phyloP scores from a whole-genome alignment of 2,113 vertebrate species.

The Blennius ocellaris region DNA sequence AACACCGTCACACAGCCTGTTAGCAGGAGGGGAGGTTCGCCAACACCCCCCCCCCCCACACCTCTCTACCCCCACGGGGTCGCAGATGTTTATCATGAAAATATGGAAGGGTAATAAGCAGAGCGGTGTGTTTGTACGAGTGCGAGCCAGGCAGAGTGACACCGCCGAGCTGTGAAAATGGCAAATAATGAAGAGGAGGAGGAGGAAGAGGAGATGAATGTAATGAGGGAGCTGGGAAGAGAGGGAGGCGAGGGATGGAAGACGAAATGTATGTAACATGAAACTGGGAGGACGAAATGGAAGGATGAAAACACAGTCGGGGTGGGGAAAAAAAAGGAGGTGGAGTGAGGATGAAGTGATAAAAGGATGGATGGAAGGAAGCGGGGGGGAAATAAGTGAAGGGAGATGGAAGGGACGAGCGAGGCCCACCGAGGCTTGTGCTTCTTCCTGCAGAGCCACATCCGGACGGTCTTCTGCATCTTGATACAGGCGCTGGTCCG shows the following conservation, averaged over 20 bases:
- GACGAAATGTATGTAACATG: no score
- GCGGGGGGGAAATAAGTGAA: not conserved
- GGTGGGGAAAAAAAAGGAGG: not conserved
- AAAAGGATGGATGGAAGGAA: no score
- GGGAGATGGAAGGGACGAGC: not conserved
- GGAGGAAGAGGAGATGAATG: not conserved
- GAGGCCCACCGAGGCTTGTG: constrained; percentile 94
- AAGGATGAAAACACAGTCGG: not conserved
- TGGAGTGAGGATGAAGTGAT: not conserved
- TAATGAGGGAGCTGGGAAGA: not conserved
- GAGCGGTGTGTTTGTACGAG: constrained; percentile 15
- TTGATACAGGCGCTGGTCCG: constrained; percentile 90
- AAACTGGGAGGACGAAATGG: not conserved
- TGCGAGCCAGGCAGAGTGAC: constrained; percentile 2
- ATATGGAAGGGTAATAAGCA: constrained; percentile 20
- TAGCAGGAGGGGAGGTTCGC: no score
- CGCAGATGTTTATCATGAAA: constrained; percentile 9
- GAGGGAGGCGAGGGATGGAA: no score
- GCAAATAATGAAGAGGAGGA: constrained; percentile 39
- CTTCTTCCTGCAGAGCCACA: constrained; percentile 98
- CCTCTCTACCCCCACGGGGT: no score
- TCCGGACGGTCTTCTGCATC: constrained; percentile 96
- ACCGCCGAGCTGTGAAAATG: constrained; percentile 49
- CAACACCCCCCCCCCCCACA: not conserved
- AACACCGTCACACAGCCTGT: constrained; percentile 15